phyloP scores from a whole-genome alignment of 2,797 vertebrate genomes.

The Rhodeus uyekii region DNA sequence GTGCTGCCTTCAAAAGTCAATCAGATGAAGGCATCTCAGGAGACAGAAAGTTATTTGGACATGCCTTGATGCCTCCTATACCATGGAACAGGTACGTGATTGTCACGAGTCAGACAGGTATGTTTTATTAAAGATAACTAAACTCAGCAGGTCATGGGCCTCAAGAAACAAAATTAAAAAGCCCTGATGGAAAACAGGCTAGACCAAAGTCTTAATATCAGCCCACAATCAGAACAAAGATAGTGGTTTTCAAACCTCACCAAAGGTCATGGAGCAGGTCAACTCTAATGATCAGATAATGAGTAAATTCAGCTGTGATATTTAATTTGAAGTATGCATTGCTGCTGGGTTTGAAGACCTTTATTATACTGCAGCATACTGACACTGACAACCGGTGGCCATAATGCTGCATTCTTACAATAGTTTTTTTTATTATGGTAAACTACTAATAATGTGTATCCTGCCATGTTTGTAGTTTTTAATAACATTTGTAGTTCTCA shows the following conservation, averaged over 20 bases:
- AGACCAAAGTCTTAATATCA: neutral
- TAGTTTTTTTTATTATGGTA: neutral
- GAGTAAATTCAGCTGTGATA: neutral
- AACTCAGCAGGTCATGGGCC: neutral
- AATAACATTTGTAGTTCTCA: neutral
- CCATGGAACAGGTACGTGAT: too few species aligned
- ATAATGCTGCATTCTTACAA: neutral
- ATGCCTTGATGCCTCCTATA: too few species aligned
- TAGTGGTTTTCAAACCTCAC: too few species aligned
- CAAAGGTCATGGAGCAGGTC: neutral
- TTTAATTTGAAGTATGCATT: neutral
- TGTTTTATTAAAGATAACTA: too few species aligned
- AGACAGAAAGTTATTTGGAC: too few species aligned
- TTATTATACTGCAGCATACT: neutral
- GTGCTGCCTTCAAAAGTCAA: too few species aligned
- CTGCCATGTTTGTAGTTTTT: neutral
- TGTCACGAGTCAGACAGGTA: too few species aligned
- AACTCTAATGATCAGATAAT: neutral
- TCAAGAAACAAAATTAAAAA: neutral
- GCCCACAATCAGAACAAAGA: neutral
- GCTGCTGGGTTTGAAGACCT: neutral
- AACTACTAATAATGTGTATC: neutral
- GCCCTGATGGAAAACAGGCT: neutral
- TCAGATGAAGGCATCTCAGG: too few species aligned
- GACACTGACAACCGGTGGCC: constrained; percentile 27